Base-by-base conservation (phyloP, 1,140 invertebrate species). In the Drosophila ohnishii region DNA sequence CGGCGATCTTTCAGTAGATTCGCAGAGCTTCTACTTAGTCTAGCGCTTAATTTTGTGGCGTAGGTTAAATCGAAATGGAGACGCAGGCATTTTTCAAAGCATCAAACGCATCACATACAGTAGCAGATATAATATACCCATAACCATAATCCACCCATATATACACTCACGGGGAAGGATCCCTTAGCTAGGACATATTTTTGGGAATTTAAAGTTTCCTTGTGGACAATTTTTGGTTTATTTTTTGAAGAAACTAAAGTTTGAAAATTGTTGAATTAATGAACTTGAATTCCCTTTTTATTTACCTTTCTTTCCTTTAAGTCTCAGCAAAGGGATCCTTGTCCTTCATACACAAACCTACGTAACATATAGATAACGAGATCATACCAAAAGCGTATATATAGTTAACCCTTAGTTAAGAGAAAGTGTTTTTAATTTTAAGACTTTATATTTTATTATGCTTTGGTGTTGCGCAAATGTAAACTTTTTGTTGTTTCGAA, bases 1-100 rank as follows among this genome's bases (percentile, higher is more conserved):
- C 96, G 16, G 95, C 96, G 22, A 92, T 97, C 80, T 97, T 97
- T 80, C 93, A 94, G 91, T 91, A 91, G 48, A 32, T 28, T 16
- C 14, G 8, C 13, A 4, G 16, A 42, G 19, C 25, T 3, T n/a
- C 50, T 25, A 34, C 66, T 55, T 87, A 87, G 83, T 79, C 71
- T 86, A 87, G 79, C 56, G 60, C 51, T 59, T 79, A 82, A 78
- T 86, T 65, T 57, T 65, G 71, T 55, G 80, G 75, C 79, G 75
- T 88, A 88, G 84, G 84, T 87, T 87, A 87, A 55, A 83, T 84
- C 53, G 62, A 88, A 76, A 67, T 48, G 47, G 48, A 62, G 51
- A 45, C 48, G 82, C 70, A 71, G 75, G 83, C 78, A 75, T 88
- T 86, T 87, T 78, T 80, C 65, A 65, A 55, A n/a, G 51, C 51